phyloP scores from a whole-genome alignment of 2,888 invertebrate genomes.

The Hypomecis punctinalis region DNA sequence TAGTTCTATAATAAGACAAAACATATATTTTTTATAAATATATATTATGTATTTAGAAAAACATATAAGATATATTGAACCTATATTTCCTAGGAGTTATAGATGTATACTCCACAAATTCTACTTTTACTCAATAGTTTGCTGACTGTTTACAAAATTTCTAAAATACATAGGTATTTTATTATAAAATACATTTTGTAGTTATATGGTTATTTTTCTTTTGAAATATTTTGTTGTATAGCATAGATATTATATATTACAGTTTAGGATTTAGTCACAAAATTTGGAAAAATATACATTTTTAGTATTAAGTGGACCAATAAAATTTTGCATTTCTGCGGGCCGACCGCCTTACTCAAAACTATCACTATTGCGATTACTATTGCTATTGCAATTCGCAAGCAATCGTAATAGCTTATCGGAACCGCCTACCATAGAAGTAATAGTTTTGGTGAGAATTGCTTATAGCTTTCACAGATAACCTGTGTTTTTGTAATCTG shows the following conservation, averaged over 20 bases:
- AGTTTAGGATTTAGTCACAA: conserved; percentile 19
- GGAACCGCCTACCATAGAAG: too few species aligned
- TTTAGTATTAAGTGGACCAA: conserved; percentile 21
- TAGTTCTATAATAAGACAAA: conserved; percentile 39
- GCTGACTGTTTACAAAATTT: background rate
- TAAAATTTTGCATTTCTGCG: conserved; percentile 39
- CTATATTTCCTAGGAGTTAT: too few species aligned
- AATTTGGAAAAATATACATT: background rate
- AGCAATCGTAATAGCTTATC: too few species aligned
- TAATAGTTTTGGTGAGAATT: too few species aligned
- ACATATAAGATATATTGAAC: background rate
- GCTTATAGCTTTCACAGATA: too few species aligned
- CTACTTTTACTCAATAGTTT: background rate
- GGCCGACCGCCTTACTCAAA: too few species aligned
- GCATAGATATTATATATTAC: conserved; percentile 1
- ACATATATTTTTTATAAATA: conserved; percentile 33
- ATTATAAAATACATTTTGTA: conserved; percentile 9
- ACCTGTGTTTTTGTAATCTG: too few species aligned
- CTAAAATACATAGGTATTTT: conserved; percentile 1
- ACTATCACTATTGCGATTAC: too few species aligned
- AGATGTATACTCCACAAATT: too few species aligned
- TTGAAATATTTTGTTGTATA: conserved; percentile 19
- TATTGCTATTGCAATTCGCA: too few species aligned
- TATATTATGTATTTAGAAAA: conserved; percentile 13
- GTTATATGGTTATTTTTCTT: conserved; percentile 16